Base-by-base conservation (phyloP, 2,888 invertebrate species). In the Eueremaeus valkanovi region DNA sequence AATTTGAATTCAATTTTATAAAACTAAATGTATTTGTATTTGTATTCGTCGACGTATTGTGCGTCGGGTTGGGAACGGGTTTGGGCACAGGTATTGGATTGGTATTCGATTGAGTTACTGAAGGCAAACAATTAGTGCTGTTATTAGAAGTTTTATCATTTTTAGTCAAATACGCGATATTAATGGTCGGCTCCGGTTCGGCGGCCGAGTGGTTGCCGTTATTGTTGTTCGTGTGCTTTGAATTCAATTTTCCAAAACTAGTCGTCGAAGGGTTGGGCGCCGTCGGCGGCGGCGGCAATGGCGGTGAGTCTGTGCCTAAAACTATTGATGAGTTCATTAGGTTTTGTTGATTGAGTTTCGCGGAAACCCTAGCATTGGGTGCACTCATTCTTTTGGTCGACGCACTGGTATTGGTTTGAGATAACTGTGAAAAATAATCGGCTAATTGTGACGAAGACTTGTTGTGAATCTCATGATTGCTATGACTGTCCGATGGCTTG, bases 391-490 rank as follows among this genome's bases (percentile, higher is more conserved):
- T 31, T 29, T 33, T 27, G 16, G 29, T 58, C 13, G 36, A 18
- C 13, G 63, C n/a, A 33, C n/a, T 33, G 33, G 33, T 33, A n/a
- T 31, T 63, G 63, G 3, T 63, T 63, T 63, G 63, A 29, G 63
- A 31, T 36, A 63, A 63, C 21, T 63, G 63, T 63, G 63, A 11
- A 36, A 33, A 63, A 63, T 63, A 63, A 33, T 63, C 63, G 13
- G 63, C 33, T 33, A 63, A 63, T 31, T 74, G 76, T 40, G 70
- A 58, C 27, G 58, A 58, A 29, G 58, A 66, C 27, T 45, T 45
- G 61, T 75, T 74, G 13, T 31, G 45, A 66, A 33, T 73, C 63
- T 78, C 78, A 27, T 58, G 58, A 16, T 58, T 58, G 21, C 27
- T 58, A 29, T 58, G 27, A 29, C 27, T 27, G 13, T 58, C 29